Conservation (phyloP, 2,797 vertebrate species). For the Pangasius larnaudii region DNA sequence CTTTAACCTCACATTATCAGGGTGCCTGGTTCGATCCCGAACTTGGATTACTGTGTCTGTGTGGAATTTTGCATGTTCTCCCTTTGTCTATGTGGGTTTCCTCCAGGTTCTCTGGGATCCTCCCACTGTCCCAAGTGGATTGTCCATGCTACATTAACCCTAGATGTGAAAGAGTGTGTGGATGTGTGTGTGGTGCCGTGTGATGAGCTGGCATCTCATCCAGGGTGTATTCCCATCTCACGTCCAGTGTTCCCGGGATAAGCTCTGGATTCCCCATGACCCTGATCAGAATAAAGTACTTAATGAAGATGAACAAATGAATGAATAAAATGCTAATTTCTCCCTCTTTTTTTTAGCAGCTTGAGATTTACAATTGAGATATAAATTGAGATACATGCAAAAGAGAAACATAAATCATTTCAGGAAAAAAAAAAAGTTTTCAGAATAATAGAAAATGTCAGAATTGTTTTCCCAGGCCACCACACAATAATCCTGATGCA, state of each 20-base stretch:
- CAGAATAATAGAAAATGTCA: constrained; percentile 6
- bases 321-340: neutral
- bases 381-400: neutral
- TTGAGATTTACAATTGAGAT: neutral
- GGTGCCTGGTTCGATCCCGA: neutral
- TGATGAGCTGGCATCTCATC: neutral
- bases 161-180: neutral
- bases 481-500: neutral
- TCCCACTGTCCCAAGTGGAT: neutral
- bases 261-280: no score
- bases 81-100: neutral
- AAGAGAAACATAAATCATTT: neutral
- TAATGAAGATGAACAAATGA: neutral
- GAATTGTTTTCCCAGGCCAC: neutral
- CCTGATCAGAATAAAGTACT: neutral
- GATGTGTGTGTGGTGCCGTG: neutral
- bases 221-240: neutral
- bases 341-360: neutral
- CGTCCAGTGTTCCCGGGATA: neutral
- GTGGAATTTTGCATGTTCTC: neutral
- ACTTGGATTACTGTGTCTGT: neutral
- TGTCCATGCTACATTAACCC: neutral
- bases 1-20: no score
- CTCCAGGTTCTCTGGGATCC: neutral
- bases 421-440: neutral